Evolutionary conservation across 2,888 invertebrate genomes (phyloP), one percentile per base, ranked within the genome.

Genomic region (Troides aeacus): DNA sequence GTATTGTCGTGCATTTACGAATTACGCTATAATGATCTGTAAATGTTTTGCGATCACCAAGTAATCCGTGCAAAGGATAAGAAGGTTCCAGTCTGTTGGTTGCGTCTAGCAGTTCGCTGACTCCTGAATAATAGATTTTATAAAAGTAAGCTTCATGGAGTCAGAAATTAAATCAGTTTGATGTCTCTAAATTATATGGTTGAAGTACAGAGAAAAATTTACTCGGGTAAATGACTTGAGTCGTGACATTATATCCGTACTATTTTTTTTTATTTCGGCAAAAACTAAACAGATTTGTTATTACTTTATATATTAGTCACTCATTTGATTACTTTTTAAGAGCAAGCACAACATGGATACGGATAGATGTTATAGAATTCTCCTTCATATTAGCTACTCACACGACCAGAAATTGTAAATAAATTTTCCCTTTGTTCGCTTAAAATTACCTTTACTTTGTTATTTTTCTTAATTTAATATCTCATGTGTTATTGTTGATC

Each of bases 51-150:
- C 66, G 73, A 76, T 75, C 75, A 74, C 61, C 69, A 64, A 30
- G 64, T 73, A 64, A 70, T 66, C 72, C 66, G 70, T 71, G 69
- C 71, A 71, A 75, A 73, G 72, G 71, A 69, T 70, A 72, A 73
- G 73, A 77, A 77, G 79, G 79, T 77, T 78, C 79, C 79, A 84
- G 78, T 81, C 78, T 73, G 75, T 17, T 74, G 79, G 69, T 65
- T 72, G 73, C 77, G 72, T 73, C 72, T 73, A 64, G 74, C 76
- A 78, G 82, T 82, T 85, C 84, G 83, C 76, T 82, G 84, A 85
- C 85, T 79, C 56, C 42, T 15, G 23, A 46, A 58, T 58, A 70
- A 60, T 60, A 59, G 8, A 36, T 23, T 68, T 39, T 62, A 42
- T 58, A 42, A 57, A 63, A 30, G 57, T 62, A 59, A 70, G 62